Percentiles rank a stretch among this genome's conserved stretches.
phyloP scores from a whole-genome alignment of 2,797 vertebrate genomes.

The Myotis pilosus region DNA sequence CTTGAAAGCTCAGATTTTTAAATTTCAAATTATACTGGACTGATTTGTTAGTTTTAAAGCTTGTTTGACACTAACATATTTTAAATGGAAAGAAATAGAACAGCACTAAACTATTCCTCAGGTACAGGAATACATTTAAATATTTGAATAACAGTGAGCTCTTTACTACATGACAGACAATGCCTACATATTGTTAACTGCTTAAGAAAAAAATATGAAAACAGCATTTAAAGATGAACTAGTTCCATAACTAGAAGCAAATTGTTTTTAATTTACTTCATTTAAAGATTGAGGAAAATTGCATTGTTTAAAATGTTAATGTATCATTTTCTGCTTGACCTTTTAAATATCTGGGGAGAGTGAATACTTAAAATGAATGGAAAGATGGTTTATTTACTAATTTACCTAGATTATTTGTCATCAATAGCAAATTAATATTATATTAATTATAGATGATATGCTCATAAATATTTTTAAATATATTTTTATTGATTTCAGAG shows the following conservation, averaged over 20 bases:
- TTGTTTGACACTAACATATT: constrained; percentile 75
- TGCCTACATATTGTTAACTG: constrained; percentile 54
- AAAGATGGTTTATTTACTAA: constrained; percentile 25
- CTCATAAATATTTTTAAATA: background rate
- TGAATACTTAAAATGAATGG: constrained; percentile 59
- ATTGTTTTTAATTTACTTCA: constrained; percentile 60
- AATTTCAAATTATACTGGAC: constrained; percentile 71
- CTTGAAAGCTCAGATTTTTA: constrained; percentile 72
- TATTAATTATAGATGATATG: constrained; percentile 8
- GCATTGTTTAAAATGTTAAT: constrained; percentile 28
- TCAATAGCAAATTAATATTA: constrained; percentile 65
- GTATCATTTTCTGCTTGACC: background rate
- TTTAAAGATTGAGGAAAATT: constrained; percentile 42
- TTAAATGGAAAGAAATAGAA: constrained; percentile 76
- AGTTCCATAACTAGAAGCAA: constrained; percentile 62
- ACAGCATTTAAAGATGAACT: constrained; percentile 55
- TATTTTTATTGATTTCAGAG: no score
- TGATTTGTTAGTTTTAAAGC: constrained; percentile 74
- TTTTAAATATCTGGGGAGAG: constrained; percentile 28
- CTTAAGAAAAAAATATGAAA: constrained; percentile 64
- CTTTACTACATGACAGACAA: constrained; percentile 73
- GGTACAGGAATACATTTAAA: constrained; percentile 73
- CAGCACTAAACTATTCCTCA: constrained; percentile 72
- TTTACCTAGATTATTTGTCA: constrained; percentile 54
- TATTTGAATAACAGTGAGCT: constrained; percentile 71